Evolutionary conservation across 2,797 vertebrate genomes (phyloP), one percentile per base, ranked within the genome.

Genomic region (Coranthus polyacanthus): DNA sequence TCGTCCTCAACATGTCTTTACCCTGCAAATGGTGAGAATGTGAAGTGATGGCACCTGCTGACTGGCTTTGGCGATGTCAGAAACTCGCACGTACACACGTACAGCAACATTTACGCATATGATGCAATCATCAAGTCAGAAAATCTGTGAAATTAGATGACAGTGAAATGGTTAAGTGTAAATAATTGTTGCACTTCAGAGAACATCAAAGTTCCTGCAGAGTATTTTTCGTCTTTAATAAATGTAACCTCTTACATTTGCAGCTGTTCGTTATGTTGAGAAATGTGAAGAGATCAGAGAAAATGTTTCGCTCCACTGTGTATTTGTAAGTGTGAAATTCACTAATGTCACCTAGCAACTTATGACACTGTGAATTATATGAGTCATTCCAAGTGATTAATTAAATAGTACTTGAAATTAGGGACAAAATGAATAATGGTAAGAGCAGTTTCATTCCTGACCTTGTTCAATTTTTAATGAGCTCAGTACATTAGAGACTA

Each of bases 401-500:
- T 94, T 87, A 90, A 93, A 91, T 85, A 81, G 89, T 86, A 84
- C 76, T 87, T 84, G 83, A 92, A 92, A 92, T 92, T 90, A 91
- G 88, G 82, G 83, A 88, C 91, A 90, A 89, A 89, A 93, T 94
- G 92, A 94, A 84, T 89, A 93, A 94, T 93, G 90, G 87, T 84
- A 76, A 85, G 82, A 90, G 75, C 74, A 80, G 88, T 89, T 93
- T 93, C 87, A 93, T 93, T 93, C 89, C 89, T 93, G 93, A 94
- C 93, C 93, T 93, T 90, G 89, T 80, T 94, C 61, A 93, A 95
- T 94, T 92, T 92, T 94, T 95, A 91, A 95, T 94, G 89, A 94
- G 90, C 90, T 89, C 81, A 69, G 84, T 87, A 83, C 65, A 72
- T 86, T 68, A 78, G 85, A 82, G 86, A 85, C 83, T 77, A 75